Percentiles rank a stretch among this genome's conserved stretches.
These are phyloP conservation scores for Chionis minor DNA, from an alignment of 2,113 vertebrate genomes.

Conservation along the genomic window DNA sequence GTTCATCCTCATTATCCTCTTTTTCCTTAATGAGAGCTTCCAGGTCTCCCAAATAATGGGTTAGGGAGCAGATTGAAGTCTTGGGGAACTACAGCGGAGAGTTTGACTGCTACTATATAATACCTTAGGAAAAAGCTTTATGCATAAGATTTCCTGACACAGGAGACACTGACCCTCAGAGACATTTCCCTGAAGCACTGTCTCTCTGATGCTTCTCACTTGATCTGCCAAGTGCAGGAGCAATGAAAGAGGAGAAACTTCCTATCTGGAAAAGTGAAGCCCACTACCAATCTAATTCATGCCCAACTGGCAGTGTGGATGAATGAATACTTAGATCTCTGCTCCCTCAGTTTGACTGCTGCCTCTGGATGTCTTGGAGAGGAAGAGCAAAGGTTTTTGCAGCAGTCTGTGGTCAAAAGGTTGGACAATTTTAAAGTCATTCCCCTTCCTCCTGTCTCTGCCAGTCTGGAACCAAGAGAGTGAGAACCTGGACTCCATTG, in stretches of 20 bases:
- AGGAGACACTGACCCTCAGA: accelerated
- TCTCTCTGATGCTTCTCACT: neutral
- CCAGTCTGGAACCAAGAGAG: neutral
- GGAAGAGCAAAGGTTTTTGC: neutral
- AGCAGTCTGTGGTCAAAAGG: accelerated
- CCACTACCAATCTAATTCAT: neutral
- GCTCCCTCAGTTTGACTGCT: neutral
- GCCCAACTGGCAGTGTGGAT: neutral
- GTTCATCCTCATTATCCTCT: neutral
- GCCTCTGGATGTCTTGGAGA: neutral
- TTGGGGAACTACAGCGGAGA: accelerated
- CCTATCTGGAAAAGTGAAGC: neutral
- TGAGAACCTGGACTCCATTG: neutral
- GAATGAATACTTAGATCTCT: neutral
- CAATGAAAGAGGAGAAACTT: neutral
- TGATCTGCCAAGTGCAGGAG: neutral
- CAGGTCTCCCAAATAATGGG: neutral
- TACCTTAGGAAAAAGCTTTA: neutral
- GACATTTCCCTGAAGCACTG: neutral
- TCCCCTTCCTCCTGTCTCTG: neutral
- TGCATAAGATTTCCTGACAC: neutral
- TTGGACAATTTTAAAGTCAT: neutral
- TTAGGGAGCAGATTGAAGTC: neutral
- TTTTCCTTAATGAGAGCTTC: neutral
- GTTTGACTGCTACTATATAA: neutral